Conservation (phyloP, 2,797 vertebrate species). For the Distichodus sexfasciatus region DNA sequence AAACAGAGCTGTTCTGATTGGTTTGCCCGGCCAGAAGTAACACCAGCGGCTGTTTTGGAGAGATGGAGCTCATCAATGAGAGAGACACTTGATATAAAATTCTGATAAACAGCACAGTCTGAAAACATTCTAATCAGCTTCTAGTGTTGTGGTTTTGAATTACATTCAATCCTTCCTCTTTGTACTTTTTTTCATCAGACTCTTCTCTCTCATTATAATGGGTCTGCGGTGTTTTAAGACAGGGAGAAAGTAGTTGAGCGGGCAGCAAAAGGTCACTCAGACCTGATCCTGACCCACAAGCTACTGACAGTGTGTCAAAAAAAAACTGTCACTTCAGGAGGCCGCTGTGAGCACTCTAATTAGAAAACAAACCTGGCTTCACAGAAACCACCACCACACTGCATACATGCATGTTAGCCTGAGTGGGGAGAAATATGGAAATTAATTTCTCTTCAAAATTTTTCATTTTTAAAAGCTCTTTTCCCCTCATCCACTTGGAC, state of each 20-base stretch:
- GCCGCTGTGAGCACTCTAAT: conserved; percentile 55
- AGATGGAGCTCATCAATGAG: no score
- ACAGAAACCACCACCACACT: neutral
- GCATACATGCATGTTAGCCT: conserved; percentile 8
- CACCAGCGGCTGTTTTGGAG: no score
- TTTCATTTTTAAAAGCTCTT: neutral
- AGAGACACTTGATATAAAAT: no score
- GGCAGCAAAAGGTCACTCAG: conserved; percentile 66
- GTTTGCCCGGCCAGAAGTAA: no score
- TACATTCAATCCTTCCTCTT: no score
- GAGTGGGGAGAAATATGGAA: neutral
- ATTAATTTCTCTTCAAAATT: neutral
- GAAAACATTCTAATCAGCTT: no score
- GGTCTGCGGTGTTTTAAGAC: no score
- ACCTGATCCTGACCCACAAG: conserved; percentile 50
- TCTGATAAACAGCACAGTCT: no score
- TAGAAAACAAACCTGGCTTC: conserved; percentile 32
- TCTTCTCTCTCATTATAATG: no score
- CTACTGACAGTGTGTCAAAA: conserved; percentile 65
- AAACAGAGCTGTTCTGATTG: no score
- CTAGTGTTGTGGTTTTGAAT: no score
- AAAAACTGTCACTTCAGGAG: conserved; percentile 61
- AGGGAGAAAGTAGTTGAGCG: conserved; percentile 54
- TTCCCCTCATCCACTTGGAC: neutral
- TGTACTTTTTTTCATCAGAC: conserved; percentile 56